Evolutionary conservation across 2,797 vertebrate genomes (phyloP).

Genomic region (Crenuchus spilurus): DNA sequence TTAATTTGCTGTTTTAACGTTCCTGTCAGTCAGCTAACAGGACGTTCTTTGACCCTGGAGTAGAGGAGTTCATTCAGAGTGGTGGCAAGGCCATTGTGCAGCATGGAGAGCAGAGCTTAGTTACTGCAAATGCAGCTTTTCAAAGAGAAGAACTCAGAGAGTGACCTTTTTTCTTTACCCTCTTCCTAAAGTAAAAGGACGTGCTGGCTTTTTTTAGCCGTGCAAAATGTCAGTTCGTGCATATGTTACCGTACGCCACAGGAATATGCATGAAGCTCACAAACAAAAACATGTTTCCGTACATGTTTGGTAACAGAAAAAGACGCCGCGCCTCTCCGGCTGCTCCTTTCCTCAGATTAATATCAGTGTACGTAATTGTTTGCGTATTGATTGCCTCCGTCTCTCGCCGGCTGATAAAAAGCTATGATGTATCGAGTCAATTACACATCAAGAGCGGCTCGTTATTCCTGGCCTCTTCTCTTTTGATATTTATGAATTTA

Average conservation of each 20-base stretch:
- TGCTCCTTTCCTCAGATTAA: conserved; percentile 31
- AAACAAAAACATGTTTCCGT: background rate
- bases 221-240: conserved; percentile 76
- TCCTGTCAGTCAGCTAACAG: conserved; percentile 36
- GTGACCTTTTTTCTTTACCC: conserved; percentile 78
- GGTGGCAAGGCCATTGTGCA: conserved; percentile 19
- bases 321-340: background rate
- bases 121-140: conserved; percentile 39
- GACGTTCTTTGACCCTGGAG: background rate
- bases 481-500: conserved; percentile 28
- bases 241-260: conserved; percentile 71
- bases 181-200: conserved; percentile 70
- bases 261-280: conserved; percentile 28
- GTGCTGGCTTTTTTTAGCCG: conserved; percentile 66
- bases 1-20: conserved; percentile 25
- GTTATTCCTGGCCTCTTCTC: conserved; percentile 19
- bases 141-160: conserved; percentile 61
- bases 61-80: conserved; percentile 51
- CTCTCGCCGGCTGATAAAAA: conserved; percentile 20
- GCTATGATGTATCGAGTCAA: conserved; percentile 42
- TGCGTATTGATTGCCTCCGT: conserved; percentile 33
- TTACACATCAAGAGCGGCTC: conserved; percentile 36
- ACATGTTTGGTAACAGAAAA: background rate
- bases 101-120: conserved; percentile 56
- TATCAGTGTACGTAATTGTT: conserved; percentile 24